These are phyloP conservation scores for Eupeodes corollae DNA, from an alignment of 1,140 invertebrate species.

Conservation along the genomic window DNA sequence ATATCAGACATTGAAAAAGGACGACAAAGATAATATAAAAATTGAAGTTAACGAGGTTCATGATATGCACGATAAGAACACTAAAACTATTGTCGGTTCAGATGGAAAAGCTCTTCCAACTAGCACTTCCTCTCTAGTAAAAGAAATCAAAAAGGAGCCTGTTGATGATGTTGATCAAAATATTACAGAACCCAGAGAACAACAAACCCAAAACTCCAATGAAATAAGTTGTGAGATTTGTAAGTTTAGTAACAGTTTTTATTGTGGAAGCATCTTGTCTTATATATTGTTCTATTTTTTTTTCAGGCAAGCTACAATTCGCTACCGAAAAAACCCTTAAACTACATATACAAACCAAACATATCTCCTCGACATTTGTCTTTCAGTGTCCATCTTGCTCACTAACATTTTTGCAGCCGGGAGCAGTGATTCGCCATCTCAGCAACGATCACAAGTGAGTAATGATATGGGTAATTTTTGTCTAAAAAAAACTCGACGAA, in stretches of 20 bases:
- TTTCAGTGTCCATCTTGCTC: slow-evolving; percentile 58
- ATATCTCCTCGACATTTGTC: slow-evolving; percentile 49
- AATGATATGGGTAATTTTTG: no score
- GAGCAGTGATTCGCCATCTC: slow-evolving; percentile 60
- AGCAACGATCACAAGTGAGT: slow-evolving; percentile 53
- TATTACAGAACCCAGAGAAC: background rate
- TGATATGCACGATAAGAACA: slow-evolving; percentile 20
- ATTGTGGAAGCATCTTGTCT: slow-evolving; percentile 4
- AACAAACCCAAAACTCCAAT: slow-evolving; percentile 13
- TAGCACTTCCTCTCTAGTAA: slow-evolving; percentile 23
- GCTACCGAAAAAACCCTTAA: slow-evolving; percentile 56
- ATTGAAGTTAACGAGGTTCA: slow-evolving; percentile 30
- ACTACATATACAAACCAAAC: slow-evolving; percentile 56
- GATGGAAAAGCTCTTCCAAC: slow-evolving; percentile 44
- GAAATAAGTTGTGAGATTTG: slow-evolving; percentile 26
- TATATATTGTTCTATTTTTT: slow-evolving; percentile 6
- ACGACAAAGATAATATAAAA: slow-evolving; percentile 21
- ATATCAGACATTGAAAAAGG: slow-evolving; percentile 29
- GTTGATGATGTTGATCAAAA: slow-evolving; percentile 18
- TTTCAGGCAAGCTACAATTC: slow-evolving; percentile 51
- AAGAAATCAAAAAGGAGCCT: slow-evolving; percentile 35
- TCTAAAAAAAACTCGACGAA: no score
- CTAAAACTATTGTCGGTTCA: slow-evolving; percentile 45
- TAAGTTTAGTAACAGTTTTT: slow-evolving; percentile 11
- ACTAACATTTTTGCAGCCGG: slow-evolving; percentile 54